Conservation (phyloP, 2,797 vertebrate genomes). For the Xerus rutilus region DNA sequence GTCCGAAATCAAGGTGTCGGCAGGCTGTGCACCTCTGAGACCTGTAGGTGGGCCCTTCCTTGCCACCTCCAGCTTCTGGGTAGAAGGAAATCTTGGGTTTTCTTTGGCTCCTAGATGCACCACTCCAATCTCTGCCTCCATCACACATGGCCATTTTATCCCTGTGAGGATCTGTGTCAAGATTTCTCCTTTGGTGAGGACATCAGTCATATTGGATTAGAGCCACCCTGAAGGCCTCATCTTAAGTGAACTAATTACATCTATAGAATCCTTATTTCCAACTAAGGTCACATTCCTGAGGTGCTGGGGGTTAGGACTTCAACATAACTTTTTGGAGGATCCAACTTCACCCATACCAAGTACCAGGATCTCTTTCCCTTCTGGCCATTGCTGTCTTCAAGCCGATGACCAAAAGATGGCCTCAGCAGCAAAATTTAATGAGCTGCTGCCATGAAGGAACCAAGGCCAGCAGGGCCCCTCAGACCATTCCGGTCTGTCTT, state of each 20-base stretch:
- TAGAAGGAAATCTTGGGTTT: background rate
- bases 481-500: background rate
- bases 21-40: background rate
- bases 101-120: rapidly evolving
- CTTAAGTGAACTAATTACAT: background rate
- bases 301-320: background rate
- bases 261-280: background rate
- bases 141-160: background rate
- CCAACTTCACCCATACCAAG: background rate
- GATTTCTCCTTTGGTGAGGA: background rate
- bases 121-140: background rate
- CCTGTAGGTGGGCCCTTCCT: background rate
- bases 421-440: background rate
- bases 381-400: background rate
- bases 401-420: background rate
- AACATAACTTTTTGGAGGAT: background rate
- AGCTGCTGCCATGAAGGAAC: background rate
- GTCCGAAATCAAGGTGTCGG: background rate
- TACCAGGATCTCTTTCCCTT: background rate
- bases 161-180: background rate
- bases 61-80: background rate
- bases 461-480: background rate
- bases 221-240: background rate
- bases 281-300: background rate
- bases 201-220: background rate